These are phyloP conservation scores for Rhopalosiphum nymphaeae DNA, from an alignment of 2,888 invertebrate species.

Conservation along the genomic window DNA sequence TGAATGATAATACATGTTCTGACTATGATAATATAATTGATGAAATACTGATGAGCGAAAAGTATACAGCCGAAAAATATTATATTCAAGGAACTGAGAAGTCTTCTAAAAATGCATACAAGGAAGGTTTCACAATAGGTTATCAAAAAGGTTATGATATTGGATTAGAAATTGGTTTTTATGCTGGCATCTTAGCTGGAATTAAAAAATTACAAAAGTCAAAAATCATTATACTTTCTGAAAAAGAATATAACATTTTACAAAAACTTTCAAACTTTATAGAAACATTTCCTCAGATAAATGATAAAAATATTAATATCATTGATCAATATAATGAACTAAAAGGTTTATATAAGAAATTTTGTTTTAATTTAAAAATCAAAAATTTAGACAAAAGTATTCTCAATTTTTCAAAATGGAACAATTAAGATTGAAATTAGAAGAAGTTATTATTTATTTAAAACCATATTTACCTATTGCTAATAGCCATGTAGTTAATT, in stretches of 20 bases:
- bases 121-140: constrained; percentile 78
- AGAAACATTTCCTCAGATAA: constrained; percentile 77
- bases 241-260: constrained; percentile 74
- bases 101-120: constrained; percentile 71
- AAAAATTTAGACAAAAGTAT: constrained; percentile 68
- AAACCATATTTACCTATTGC: constrained; percentile 76
- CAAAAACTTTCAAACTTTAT: constrained; percentile 75
- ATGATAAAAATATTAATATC: constrained; percentile 78
- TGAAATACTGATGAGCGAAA: constrained; percentile 79
- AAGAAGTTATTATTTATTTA: constrained; percentile 73
- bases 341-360: constrained; percentile 78
- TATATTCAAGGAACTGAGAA: constrained; percentile 79
- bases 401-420: constrained; percentile 63
- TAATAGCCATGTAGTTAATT: constrained; percentile 85
- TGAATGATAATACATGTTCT: constrained; percentile 25
- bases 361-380: constrained; percentile 79
- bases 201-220: constrained; percentile 70
- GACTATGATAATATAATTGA: constrained; percentile 71
- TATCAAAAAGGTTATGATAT: constrained; percentile 83
- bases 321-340: constrained; percentile 76
- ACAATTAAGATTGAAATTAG: constrained; percentile 44
- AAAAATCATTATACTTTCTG: constrained; percentile 67
- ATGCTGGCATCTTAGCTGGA: constrained; percentile 75
- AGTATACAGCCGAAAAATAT: constrained; percentile 75
- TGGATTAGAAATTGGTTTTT: constrained; percentile 84